These are phyloP conservation scores for Stigmatopora argus DNA, from an alignment of 2,113 vertebrate species.

Conservation along the genomic window DNA sequence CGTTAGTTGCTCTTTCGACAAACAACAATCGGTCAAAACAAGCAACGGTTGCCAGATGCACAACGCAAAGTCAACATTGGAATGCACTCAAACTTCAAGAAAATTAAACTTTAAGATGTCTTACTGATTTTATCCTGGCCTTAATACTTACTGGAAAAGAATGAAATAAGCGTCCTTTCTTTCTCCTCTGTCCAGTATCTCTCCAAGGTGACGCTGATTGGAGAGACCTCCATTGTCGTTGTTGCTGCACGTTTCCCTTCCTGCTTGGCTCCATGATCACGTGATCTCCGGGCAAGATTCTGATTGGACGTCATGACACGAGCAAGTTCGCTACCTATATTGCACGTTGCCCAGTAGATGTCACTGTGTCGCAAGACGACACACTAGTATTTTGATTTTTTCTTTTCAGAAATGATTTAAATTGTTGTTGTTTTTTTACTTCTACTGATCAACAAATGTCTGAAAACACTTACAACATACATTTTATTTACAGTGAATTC, in stretches of 20 bases:
- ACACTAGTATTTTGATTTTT: neutral
- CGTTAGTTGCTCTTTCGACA: conserved; percentile 16
- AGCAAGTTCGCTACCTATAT: too few relatives aligned
- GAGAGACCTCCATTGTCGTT: conserved; percentile 43
- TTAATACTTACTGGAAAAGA: conserved; percentile 46
- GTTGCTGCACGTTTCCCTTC: conserved; percentile 14
- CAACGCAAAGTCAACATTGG: neutral
- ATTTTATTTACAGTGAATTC: conserved; percentile 43
- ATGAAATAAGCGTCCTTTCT: conserved; percentile 41
- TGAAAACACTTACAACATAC: conserved; percentile 36
- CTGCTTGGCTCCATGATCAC: conserved; percentile 12
- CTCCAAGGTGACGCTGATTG: conserved; percentile 23
- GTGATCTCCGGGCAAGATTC: neutral
- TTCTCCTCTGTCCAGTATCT: conserved; percentile 54
- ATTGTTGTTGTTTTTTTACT: conserved; percentile 43
- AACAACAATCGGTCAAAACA: neutral
- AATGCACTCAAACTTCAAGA: conserved; percentile 6
- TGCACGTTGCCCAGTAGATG: conserved; percentile 42
- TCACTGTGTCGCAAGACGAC: neutral
- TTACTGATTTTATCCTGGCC: rapidly evolving
- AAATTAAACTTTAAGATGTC: rapidly evolving
- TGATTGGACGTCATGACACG: conserved; percentile 28
- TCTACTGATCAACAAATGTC: conserved; percentile 27
- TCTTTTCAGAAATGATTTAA: neutral
- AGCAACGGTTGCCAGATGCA: conserved; percentile 50